Conservation (phyloP, 1,140 invertebrate genomes). For the Euura lappo region DNA sequence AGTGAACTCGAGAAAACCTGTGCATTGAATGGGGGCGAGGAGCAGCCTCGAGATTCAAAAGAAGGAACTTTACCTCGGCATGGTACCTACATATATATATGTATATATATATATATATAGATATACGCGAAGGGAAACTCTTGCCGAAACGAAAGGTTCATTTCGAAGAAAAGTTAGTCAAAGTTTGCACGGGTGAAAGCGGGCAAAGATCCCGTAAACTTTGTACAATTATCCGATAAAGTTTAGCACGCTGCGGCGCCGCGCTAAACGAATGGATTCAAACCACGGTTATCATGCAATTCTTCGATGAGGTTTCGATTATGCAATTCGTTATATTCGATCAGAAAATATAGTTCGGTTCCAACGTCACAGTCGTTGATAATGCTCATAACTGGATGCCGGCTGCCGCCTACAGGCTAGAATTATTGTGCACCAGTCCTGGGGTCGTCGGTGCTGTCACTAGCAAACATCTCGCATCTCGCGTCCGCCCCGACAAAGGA, state of each 20-base stretch:
- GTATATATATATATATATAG: no score
- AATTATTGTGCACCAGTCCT: neutral
- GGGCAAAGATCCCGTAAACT: neutral
- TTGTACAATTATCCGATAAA: neutral
- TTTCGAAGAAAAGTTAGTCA: slow-evolving; percentile 2
- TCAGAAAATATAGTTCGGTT: neutral
- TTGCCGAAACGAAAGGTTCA: neutral
- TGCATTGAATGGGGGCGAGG: neutral
- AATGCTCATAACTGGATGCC: neutral
- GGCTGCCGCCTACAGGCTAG: neutral
- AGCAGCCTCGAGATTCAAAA: neutral
- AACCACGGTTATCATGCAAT: neutral
- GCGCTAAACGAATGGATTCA: neutral
- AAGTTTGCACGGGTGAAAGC: neutral
- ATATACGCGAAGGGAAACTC: neutral
- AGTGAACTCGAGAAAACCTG: neutral
- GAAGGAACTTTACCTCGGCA: neutral
- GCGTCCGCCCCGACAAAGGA: slow-evolving; percentile 20
- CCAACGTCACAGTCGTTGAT: neutral
- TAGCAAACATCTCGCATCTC: slow-evolving; percentile 18
- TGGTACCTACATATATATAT: no score
- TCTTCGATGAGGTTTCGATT: neutral
- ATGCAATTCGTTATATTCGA: neutral
- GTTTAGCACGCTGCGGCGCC: neutral
- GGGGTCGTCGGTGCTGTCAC: slow-evolving; percentile 10